Conservation (phyloP, 2,113 vertebrate genomes). For the Desmodus rotundus region DNA sequence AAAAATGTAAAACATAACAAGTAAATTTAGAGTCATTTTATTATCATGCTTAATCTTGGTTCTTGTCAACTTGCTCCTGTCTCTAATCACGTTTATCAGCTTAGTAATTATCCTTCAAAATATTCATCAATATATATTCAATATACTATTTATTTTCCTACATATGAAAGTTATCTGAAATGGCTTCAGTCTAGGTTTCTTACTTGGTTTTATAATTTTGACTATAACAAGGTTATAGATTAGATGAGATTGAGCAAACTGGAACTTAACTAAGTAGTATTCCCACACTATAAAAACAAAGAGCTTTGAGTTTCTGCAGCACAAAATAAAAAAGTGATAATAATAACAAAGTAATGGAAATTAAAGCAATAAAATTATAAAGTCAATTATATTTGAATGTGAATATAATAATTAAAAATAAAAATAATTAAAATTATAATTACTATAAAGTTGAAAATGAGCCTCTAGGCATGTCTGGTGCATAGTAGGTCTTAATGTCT, state of each 20-base stretch:
- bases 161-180: neutral
- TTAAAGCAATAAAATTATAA: neutral
- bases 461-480: neutral
- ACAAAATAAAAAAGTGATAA: neutral
- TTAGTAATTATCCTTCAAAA: neutral
- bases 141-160: neutral
- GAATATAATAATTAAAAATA: constrained; percentile 3
- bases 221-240: neutral
- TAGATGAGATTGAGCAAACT: neutral
- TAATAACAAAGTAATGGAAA: neutral
- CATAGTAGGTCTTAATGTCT: neutral
- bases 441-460: neutral
- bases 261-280: neutral
- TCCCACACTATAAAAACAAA: neutral
- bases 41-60: neutral
- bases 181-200: neutral
- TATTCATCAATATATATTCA: neutral
- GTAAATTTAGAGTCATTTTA: neutral
- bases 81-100: neutral
- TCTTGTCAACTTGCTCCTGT: neutral
- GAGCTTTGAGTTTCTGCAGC: neutral
- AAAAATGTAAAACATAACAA: neutral
- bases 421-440: neutral
- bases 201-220: neutral
- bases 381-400: neutral